These are phyloP conservation scores for Syngnathus rostellatus DNA, from an alignment of 2,797 vertebrate genomes.

Conservation along the genomic window DNA sequence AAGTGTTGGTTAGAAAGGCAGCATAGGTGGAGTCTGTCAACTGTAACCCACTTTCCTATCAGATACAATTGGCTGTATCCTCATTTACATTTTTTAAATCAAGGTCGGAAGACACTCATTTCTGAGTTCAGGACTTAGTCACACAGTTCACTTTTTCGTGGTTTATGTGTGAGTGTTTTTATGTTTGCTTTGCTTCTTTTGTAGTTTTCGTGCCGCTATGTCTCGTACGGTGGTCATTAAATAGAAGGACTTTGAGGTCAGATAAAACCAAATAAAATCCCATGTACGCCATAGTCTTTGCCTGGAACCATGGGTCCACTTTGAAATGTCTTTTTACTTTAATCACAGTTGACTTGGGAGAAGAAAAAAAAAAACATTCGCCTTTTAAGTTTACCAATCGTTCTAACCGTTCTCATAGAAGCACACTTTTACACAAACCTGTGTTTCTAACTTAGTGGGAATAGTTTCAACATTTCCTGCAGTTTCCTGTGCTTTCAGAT, in stretches of 20 bases:
- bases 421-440: not conserved
- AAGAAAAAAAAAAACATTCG: not conserved
- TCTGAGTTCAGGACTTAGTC: conserved; percentile 23
- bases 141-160: not conserved
- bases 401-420: too few species aligned
- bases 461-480: not conserved
- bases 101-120: conserved; percentile 52
- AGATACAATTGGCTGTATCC: conserved; percentile 43
- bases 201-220: not conserved
- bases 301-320: not conserved
- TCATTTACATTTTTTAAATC: conserved; percentile 49
- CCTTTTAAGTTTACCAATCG: too few species aligned
- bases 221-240: not conserved
- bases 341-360: not conserved
- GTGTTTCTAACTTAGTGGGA: not conserved
- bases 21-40: conserved; percentile 40
- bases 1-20: conserved; percentile 45
- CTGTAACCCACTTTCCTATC: conserved; percentile 66
- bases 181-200: not conserved
- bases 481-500: not conserved
- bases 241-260: not conserved
- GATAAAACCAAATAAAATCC: not conserved
- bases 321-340: not conserved
- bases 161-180: not conserved
- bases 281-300: not conserved